These are phyloP conservation scores for Adelges cooleyi DNA, from an alignment of 1,140 invertebrate species.

Conservation along the genomic window DNA sequence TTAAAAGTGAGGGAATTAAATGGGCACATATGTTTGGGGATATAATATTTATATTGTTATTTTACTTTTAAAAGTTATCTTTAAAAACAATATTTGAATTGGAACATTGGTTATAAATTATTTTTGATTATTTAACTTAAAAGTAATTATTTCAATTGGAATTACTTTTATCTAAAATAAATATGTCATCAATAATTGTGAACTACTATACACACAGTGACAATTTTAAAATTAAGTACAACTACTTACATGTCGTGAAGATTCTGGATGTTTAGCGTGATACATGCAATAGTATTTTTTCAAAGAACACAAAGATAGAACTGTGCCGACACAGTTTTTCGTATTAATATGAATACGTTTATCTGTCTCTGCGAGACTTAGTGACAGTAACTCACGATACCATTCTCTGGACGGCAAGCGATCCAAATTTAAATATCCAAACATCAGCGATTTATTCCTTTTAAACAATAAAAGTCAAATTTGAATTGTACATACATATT, in stretches of 20 bases:
- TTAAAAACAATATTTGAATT: too few species aligned
- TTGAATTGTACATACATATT: slow-evolving; percentile 23
- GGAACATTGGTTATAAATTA: too few species aligned
- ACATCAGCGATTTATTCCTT: slow-evolving; percentile 84
- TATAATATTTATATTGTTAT: too few species aligned
- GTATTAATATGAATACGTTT: slow-evolving; percentile 83
- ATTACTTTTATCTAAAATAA: too few species aligned
- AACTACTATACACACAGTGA: too few species aligned
- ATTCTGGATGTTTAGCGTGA: slow-evolving; percentile 77
- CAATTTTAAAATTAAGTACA: too few species aligned
- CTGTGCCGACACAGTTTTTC: slow-evolving; percentile 93
- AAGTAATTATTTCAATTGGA: too few species aligned
- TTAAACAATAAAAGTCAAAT: slow-evolving; percentile 18
- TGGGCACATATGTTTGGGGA: too few species aligned
- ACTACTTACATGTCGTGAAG: slow-evolving; percentile 5
- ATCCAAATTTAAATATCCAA: slow-evolving; percentile 84
- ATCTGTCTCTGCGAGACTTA: slow-evolving; percentile 63
- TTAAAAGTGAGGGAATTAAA: too few species aligned
- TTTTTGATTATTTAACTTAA: too few species aligned
- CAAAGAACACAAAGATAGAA: slow-evolving; percentile 88
- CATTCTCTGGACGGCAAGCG: slow-evolving; percentile 64
- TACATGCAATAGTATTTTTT: slow-evolving; percentile 97
- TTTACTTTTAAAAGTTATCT: too few species aligned
- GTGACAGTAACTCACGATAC: slow-evolving; percentile 79
- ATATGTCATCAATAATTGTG: too few species aligned